Percentiles rank a stretch among this genome's conserved stretches.
Conservation (phyloP, 2,888 invertebrate species). For the Leucophenga montana region DNA sequence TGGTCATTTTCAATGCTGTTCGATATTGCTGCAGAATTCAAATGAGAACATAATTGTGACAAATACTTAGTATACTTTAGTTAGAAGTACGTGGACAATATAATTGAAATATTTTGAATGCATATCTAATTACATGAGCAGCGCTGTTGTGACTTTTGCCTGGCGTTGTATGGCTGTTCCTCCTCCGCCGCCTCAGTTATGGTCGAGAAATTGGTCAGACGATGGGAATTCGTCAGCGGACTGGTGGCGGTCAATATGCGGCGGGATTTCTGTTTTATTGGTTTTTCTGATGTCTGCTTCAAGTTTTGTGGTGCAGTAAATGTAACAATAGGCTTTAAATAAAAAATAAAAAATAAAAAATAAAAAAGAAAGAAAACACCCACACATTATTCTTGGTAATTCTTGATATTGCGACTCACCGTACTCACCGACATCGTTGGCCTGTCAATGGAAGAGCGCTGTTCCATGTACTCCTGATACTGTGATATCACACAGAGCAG, state of each 20-base stretch:
- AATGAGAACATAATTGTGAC: neutral
- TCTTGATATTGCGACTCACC: slow-evolving; percentile 24
- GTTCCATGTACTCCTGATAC: slow-evolving; percentile 84
- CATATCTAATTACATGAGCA: slow-evolving; percentile 31
- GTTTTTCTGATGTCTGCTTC: slow-evolving; percentile 40
- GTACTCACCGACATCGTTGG: slow-evolving; percentile 38
- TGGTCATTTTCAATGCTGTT: slow-evolving; percentile 32
- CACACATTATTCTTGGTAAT: neutral
- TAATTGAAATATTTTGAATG: neutral
- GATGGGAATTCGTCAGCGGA: slow-evolving; percentile 58
- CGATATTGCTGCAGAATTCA: slow-evolving; percentile 27
- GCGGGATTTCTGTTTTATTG: slow-evolving; percentile 42
- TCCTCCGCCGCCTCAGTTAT: slow-evolving; percentile 62
- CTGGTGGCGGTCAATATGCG: slow-evolving; percentile 49
- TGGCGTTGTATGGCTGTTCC: slow-evolving; percentile 45
- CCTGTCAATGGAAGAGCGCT: slow-evolving; percentile 69
- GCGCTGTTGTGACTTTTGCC: neutral
- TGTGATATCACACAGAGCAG: slow-evolving; percentile 89
- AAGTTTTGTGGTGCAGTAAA: slow-evolving; percentile 49
- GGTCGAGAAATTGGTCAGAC: slow-evolving; percentile 58
- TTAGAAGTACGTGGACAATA: neutral
- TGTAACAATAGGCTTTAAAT: slow-evolving; percentile 1
- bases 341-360: slow-evolving; percentile 5
- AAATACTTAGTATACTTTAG: slow-evolving; percentile 6
- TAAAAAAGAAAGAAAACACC: slow-evolving; percentile 8